A percentile compares a stretch with the other conserved stretches of the same genome.
Conservation (phyloP, 2,888 invertebrate species). For the Celastrina argiolus region DNA sequence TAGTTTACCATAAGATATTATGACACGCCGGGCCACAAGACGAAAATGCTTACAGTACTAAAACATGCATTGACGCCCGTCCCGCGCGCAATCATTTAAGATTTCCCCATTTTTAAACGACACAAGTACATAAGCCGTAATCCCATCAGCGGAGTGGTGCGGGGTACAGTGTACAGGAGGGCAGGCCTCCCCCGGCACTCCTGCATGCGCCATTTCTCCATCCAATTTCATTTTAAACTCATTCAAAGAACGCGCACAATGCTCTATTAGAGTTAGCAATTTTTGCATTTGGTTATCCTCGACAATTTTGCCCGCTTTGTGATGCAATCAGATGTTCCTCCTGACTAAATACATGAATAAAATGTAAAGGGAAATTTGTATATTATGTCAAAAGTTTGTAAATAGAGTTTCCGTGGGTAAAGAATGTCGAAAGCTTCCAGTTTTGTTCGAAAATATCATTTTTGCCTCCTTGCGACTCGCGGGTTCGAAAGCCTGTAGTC, state of each 20-base stretch:
- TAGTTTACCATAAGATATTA: no score
- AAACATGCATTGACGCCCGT: neutral
- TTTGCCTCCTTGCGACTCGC: no score
- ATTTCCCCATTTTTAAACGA: neutral
- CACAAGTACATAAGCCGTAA: neutral
- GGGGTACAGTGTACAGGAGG: neutral
- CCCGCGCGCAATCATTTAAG: neutral
- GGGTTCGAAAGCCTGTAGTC: no score
- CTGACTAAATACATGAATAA: neutral
- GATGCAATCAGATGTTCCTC: neutral
- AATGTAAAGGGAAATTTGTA: neutral
- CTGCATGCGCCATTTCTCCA: conserved; percentile 37
- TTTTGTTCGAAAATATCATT: neutral
- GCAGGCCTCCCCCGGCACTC: conserved; percentile 19
- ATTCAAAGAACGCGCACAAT: conserved; percentile 35
- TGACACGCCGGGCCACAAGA: no score
- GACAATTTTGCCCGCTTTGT: conserved; percentile 2
- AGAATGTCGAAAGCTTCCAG: neutral
- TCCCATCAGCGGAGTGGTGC: neutral
- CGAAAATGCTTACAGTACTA: no score
- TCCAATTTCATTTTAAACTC: conserved; percentile 38
- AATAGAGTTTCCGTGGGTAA: neutral
- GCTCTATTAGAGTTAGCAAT: conserved; percentile 39
- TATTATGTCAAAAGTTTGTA: conserved; percentile 4
- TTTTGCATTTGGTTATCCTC: conserved; percentile 25